Base-by-base conservation (phyloP, 2,113 vertebrate species). In the Nothocercus julius region DNA sequence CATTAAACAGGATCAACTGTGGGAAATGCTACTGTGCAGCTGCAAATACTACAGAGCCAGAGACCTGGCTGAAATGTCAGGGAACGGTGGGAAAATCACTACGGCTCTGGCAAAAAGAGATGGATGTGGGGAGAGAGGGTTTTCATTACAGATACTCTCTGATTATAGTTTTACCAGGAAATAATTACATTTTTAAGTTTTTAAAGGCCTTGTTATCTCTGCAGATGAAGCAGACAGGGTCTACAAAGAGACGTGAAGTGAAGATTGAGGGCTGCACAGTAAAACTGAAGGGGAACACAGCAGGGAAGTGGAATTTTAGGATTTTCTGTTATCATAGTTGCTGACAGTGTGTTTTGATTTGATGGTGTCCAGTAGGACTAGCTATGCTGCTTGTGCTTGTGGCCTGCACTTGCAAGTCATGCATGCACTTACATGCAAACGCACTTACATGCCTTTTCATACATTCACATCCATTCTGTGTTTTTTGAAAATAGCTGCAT, bases 151-250 rank as follows among this genome's bases (percentile, higher is more conserved):
- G 63, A 89, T 73, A 85, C 25, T 40, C 45, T 69, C 85, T 79
- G 34, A 94, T 76, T 11, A 22, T 73, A 87, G 19, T 72, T 92
- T 82, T 87, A 92, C 19, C 53, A 85, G 78, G 66, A 89, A 92
- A 82, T 82, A 94, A 73, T 34, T 82, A 21, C 64, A 22, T 54
- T 42, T 82, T 82, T 89, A 3, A 66, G 53, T 85, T 87, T 96
- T 91, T 74, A 36, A 47, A 93, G 87, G 30, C 42, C 42, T 28
- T 30, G 42, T 13, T 68, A 67, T 40, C 30, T 67, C 27, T 30
- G 28, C 32, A 32, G 27, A 44, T n/a, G 64, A 67, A 45, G 44
- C 19, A 42, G 44, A 42, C 32, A 53, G 51, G 30, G 42, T 22
- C 42, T 13, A 21, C 20, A 44, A 45, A 19, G 19, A 13, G 20